phyloP scores from a whole-genome alignment of 2,797 vertebrate species.

The Sebastes ruberrimus region DNA sequence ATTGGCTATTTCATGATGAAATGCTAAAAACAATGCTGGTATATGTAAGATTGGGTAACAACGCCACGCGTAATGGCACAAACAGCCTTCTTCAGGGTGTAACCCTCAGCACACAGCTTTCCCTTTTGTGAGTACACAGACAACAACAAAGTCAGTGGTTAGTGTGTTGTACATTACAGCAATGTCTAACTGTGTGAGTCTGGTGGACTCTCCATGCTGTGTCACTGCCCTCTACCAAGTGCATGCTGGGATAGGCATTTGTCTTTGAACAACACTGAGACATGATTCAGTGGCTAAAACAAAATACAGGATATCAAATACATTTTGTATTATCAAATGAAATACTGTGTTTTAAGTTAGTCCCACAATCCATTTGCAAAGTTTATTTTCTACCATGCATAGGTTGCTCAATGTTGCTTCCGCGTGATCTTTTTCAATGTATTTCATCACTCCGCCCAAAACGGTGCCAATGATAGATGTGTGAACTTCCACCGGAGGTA shows the following conservation, averaged over 20 bases:
- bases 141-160: neutral
- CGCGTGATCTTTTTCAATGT: neutral
- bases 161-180: neutral
- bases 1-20: too few species aligned
- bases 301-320: neutral
- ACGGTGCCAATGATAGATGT: neutral
- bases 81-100: too few species aligned
- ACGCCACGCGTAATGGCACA: too few species aligned
- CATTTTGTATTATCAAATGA: neutral
- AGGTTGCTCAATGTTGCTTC: neutral
- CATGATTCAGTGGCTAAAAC: neutral
- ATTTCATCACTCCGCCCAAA: neutral
- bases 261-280: neutral
- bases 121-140: too few species aligned
- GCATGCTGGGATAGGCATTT: neutral
- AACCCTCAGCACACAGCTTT: too few species aligned
- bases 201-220: too few species aligned
- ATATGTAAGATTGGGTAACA: too few species aligned
- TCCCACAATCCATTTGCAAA: neutral
- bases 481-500: neutral
- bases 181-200: neutral
- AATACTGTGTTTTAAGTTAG: neutral
- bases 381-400: neutral
- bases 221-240: neutral
- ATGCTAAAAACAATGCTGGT: too few species aligned